Base-by-base conservation (phyloP, 2,888 invertebrate species). In the Pasiphila rectangulata region DNA sequence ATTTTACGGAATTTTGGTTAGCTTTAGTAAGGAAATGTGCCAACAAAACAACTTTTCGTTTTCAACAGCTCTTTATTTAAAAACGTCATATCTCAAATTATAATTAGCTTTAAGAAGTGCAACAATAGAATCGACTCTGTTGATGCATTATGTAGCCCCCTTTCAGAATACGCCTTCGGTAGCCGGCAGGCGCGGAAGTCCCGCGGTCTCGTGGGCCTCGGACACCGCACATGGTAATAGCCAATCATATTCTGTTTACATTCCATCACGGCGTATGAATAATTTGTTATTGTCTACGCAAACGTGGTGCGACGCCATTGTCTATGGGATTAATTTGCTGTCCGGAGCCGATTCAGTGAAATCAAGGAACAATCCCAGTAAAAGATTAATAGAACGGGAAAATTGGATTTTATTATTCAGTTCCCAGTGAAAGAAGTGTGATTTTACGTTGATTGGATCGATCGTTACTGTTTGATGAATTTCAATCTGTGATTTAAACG, bases 171-270 rank as follows among this genome's bases (percentile, higher is more conserved):
- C 27, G 7, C 6, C 7, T 7, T 10, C 7, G 27, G 27, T 13
- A 3, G 1, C 17, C 57, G 63, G 65, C 61, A 64, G 51, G 51
- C 49, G 46, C 56, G 52, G 56, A n/a, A 56, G 64, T 67, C 65
- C 69, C 71, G 46, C 46, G 36, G 70, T 79, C 81, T 75, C 81
- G 51, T 36, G 80, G 75, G 82, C 39, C 20, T 29, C 60, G 59
- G 61, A 73, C 78, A 71, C 79, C 80, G 79, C 67, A 71, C 82
- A 83, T 83, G 83, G 75, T 86, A 85, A 87, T 84, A 86, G 79
- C 86, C 88, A 88, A 88, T 88, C 87, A 88, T 85, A 84, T 85
- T 86, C 83, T 88, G 88, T 88, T 87, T 88, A 86, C 86, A 87
- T 88, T 88, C 83, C 87, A 88, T 88, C 87, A 82, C 69, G 67